phyloP scores from a whole-genome alignment of 2,888 invertebrate species.

The Deilephila elpenor region DNA sequence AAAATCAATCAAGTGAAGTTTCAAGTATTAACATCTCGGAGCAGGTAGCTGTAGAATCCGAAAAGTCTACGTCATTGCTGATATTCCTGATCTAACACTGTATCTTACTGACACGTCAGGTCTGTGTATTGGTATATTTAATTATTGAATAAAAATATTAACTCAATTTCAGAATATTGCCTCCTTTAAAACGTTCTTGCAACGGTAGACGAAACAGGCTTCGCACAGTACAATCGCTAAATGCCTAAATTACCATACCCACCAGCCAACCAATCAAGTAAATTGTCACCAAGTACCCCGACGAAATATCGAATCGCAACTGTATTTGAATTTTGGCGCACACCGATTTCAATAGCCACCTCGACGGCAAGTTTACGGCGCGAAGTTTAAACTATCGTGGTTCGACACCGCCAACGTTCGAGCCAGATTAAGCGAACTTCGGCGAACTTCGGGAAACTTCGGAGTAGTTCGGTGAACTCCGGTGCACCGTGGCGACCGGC shows the following conservation, averaged over 20 bases:
- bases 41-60: too few relatives aligned
- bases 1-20: too few relatives aligned
- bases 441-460: constrained; percentile 53
- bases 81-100: too few relatives aligned
- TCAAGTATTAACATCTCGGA: too few relatives aligned
- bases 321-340: constrained; percentile 27
- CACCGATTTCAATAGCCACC: constrained; percentile 28
- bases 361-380: constrained; percentile 41
- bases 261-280: neutral
- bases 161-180: too few relatives aligned
- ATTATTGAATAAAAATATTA: too few relatives aligned
- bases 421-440: constrained; percentile 42
- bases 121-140: too few relatives aligned
- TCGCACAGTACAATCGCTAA: too few relatives aligned
- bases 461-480: constrained; percentile 47
- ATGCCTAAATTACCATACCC: neutral
- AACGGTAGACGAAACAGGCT: too few relatives aligned
- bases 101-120: too few relatives aligned
- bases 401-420: constrained; percentile 23
- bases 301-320: neutral
- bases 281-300: constrained; percentile 4
- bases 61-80: too few relatives aligned
- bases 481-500: constrained; percentile 33
- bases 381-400: constrained; percentile 25
- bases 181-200: too few relatives aligned